Evolutionary conservation across 1,140 invertebrate species (phyloP), one percentile per base, ranked within the genome.

Genomic region (Bombus vancouverensis): DNA sequence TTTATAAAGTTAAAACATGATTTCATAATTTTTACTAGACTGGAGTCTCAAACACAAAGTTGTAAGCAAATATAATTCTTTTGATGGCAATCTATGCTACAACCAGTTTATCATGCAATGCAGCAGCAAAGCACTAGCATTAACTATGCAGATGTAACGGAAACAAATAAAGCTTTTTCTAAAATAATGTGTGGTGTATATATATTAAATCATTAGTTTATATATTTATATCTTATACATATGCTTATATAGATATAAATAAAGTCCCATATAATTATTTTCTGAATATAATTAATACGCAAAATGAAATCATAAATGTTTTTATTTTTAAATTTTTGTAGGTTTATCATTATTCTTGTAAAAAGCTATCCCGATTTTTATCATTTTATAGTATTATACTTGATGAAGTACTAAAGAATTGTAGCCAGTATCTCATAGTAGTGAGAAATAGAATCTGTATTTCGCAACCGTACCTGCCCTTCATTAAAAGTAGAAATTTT

Each of bases 401-500:
- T 13, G 18, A 42, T 34, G n/a, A 15, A 57, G 13, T 39, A 44
- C 15, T 75, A 70, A 18, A 9, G 8, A 42, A 65, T 57, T 34
- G 47, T 59, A 75, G 65, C 79, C 82, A 12, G 3, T 79, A 47
- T 44, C 66, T 39, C 12, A 39, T 65, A 37, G 42, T 57, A 80
- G 72, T 28, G 12, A 18, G 39, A 80, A 59, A 68, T 66, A 32
- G 71, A 77, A 83, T 83, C 65, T 87, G 44, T 70, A 13, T 62
- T 57, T 59, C 39, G 72, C 37, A 44, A 83, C n/a, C 68, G 70
- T 87, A 76, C 72, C 79, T 79, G 57, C n/a, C 47, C 53, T 70
- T 80, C 57, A 90, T 83, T 59, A 88, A 91, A 86, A 92, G 89
- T 89, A 44, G 72, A 79, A 72, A 83, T 77, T 85, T 88, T 87